A percentile compares a stretch with the other conserved stretches of the same genome.
Conservation (phyloP, 2,113 vertebrate genomes). For the Rattus rattus region DNA sequence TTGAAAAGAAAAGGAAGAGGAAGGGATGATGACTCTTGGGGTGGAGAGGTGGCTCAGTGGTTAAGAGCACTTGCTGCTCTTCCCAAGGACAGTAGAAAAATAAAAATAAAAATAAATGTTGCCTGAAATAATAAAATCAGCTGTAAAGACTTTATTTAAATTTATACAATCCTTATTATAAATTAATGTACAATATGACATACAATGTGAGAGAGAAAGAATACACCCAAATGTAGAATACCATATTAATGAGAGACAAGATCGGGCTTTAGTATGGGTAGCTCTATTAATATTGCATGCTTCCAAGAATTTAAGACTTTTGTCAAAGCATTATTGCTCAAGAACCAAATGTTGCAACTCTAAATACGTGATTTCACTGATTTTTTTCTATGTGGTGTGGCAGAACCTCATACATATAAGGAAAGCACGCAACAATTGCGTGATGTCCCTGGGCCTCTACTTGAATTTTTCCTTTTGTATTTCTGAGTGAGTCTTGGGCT, state of each 20-base stretch:
- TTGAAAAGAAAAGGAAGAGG: neutral
- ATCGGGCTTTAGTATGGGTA: neutral
- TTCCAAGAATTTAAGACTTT: slow-evolving; percentile 23
- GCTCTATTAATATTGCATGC: neutral
- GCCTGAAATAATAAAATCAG: neutral
- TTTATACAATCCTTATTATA: neutral
- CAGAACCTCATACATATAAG: neutral
- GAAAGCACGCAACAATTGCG: too few relatives aligned
- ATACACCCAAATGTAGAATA: neutral
- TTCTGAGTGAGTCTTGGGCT: neutral
- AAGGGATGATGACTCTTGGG: neutral
- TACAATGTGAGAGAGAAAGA: neutral
- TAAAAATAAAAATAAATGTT: neutral
- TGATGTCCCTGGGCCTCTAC: neutral
- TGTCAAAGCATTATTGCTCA: slow-evolving; percentile 24
- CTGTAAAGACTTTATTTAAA: neutral
- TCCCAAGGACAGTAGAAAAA: neutral
- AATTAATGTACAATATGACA: neutral
- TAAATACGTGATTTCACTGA: neutral
- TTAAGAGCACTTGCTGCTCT: neutral
- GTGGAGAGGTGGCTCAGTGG: neutral
- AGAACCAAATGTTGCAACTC: neutral
- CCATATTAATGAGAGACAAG: neutral
- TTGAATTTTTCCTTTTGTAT: neutral
- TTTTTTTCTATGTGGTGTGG: neutral